These are phyloP conservation scores for Maniola jurtina DNA, from an alignment of 1,140 invertebrate genomes.

Conservation along the genomic window DNA sequence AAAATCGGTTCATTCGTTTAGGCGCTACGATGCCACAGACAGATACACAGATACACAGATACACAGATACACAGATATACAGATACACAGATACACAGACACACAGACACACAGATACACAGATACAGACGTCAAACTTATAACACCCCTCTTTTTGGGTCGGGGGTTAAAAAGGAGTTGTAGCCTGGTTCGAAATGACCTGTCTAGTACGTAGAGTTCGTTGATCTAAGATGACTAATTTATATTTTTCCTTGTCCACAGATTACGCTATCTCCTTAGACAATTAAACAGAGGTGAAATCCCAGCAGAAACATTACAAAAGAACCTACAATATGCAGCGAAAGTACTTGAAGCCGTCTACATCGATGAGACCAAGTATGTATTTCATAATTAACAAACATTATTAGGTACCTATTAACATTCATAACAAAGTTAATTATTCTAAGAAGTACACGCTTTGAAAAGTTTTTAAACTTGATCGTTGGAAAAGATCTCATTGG, in stretches of 20 bases:
- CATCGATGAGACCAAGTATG: slow-evolving; percentile 90
- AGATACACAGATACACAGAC: too few species aligned
- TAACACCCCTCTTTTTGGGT: too few species aligned
- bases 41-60: too few species aligned
- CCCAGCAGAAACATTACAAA: slow-evolving; percentile 89
- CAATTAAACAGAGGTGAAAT: slow-evolving; percentile 91
- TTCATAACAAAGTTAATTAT: not conserved
- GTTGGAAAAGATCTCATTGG: too few species aligned
- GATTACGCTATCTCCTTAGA: slow-evolving; percentile 89
- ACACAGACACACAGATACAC: too few species aligned
- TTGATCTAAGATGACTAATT: not conserved
- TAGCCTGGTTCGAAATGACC: too few species aligned
- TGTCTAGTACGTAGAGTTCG: not conserved
- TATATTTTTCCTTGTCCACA: slow-evolving; percentile 74
- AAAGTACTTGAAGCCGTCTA: slow-evolving; percentile 92
- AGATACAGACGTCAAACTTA: too few species aligned
- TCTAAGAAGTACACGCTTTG: not conserved
- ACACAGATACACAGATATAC: too few species aligned
- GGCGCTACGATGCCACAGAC: too few species aligned
- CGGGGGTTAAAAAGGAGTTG: too few species aligned
- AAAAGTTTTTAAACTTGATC: not conserved
- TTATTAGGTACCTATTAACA: not conserved
- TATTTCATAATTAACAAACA: slow-evolving; percentile 16
- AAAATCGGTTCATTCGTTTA: too few species aligned
- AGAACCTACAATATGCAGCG: slow-evolving; percentile 92